Evolutionary conservation across 2,113 vertebrate genomes (phyloP), one percentile per base, ranked within the genome.

Genomic region (Agelaius tricolor): DNA sequence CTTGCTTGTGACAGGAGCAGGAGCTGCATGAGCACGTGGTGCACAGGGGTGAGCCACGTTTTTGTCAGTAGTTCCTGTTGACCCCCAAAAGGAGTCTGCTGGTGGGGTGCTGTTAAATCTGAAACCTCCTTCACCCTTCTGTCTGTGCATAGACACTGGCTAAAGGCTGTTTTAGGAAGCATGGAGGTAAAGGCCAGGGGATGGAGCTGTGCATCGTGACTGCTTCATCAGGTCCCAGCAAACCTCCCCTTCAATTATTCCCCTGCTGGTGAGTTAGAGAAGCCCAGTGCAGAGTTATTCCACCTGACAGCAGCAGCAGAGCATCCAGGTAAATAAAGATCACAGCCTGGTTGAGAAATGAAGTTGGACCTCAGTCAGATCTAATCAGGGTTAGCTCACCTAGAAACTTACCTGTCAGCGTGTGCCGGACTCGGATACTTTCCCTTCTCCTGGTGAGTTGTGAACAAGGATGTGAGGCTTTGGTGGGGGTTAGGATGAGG

Each of bases 311-410:
- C 11, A 93, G 69, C 15, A 62, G 43, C 71, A 85, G 51, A 82
- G 51, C 46, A 44, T 85, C 74, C 78, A 82, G 82, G 89, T 95
- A 78, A 94, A 88, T 84, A 73, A 84, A 87, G 66, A 85, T 93
- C 77, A 81, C 63, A 62, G 94, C 41, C 51, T 81, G 77, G 9
- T 3, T 80, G 84, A 91, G 87, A 93, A 87, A 89, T 87, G 15
- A 47, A 87, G 59, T 77, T 89, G 77, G 51, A 92, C 47, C 69
- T 78, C 78, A 62, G 95, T 85, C 93, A 58, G 39, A 75, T 88
- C 71, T 85, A 15, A 83, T 92, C 71, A 79, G 14, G 41, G 26
- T 88, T 68, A 83, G 33, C 67, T 85, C 67, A 59, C 47, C 30
- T 44, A 12, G 76, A 74, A 58, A 22, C 24, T 13, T 67, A 13